These are phyloP conservation scores for Oligia strigilis DNA, from an alignment of 2,888 invertebrate species.

Conservation along the genomic window DNA sequence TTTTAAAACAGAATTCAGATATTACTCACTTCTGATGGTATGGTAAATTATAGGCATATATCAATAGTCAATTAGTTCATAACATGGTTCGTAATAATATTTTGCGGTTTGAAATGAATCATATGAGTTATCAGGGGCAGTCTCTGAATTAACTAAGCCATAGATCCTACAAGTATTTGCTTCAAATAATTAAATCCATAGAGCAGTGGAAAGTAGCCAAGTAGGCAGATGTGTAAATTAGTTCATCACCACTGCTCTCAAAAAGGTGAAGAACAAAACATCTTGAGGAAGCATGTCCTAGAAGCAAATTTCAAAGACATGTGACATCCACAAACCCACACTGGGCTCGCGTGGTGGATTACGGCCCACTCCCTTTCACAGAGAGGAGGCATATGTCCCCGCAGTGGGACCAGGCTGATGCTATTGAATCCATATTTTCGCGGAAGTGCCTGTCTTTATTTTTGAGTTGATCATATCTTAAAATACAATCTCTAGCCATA, in stretches of 20 bases:
- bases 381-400: not conserved
- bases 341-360: not conserved
- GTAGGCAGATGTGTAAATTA: not conserved
- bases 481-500: not conserved
- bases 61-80: not conserved
- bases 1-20: not conserved
- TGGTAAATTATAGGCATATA: not conserved
- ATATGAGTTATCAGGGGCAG: not conserved
- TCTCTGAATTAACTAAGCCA: not conserved
- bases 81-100: not conserved
- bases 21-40: not conserved
- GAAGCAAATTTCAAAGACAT: not conserved
- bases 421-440: not conserved
- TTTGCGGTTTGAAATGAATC: constrained; percentile 2
- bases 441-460: not conserved
- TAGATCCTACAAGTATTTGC: not conserved
- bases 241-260: not conserved
- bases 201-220: not conserved
- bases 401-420: not conserved
- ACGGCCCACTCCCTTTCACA: not conserved
- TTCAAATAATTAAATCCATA: not conserved
- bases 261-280: not conserved
- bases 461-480: not conserved
- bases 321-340: not conserved
- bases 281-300: not conserved